These are phyloP conservation scores for Eremophila alpestris DNA, from an alignment of 2,797 vertebrate genomes.

Conservation along the genomic window DNA sequence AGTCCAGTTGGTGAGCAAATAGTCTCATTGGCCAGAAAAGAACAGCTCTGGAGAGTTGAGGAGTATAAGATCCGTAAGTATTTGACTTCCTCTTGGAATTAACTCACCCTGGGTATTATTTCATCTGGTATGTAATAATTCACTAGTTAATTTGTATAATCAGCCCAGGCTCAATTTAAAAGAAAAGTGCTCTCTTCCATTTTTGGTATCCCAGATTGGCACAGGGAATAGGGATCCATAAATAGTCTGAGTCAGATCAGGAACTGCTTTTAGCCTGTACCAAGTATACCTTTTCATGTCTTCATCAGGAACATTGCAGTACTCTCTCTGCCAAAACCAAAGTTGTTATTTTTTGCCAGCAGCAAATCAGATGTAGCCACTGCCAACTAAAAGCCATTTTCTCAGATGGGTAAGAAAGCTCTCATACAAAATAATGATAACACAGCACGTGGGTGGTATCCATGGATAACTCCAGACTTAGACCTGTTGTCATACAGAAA, in stretches of 20 bases:
- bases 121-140: background rate
- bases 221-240: background rate
- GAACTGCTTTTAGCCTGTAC: background rate
- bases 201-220: background rate
- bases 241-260: background rate
- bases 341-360: background rate
- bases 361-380: background rate
- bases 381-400: slow-evolving; percentile 30
- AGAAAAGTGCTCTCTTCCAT: background rate
- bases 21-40: background rate
- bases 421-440: background rate
- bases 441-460: background rate
- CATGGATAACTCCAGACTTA: background rate
- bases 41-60: background rate
- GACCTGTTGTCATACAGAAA: background rate
- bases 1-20: background rate
- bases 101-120: background rate
- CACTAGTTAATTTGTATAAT: background rate
- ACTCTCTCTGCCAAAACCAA: slow-evolving; percentile 5
- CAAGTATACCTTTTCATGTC: background rate
- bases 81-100: background rate
- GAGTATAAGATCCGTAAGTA: background rate
- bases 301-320: background rate
- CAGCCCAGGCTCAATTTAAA: background rate
- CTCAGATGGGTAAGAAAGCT: background rate